phyloP scores from a whole-genome alignment of 2,888 invertebrate species.

The Megamerina dolium region DNA sequence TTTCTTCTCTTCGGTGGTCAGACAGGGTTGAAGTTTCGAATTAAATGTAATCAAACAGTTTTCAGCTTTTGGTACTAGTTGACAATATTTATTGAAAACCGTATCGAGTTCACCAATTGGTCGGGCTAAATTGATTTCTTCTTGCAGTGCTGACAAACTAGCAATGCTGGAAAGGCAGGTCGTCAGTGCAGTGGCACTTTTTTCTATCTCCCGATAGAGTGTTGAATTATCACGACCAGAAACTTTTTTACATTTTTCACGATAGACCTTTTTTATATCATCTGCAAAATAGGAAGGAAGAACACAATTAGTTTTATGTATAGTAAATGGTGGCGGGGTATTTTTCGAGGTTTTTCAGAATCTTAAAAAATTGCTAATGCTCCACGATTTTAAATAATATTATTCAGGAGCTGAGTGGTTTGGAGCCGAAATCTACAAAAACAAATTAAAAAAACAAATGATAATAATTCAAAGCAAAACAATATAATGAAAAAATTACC shows the following conservation, averaged over 20 bases:
- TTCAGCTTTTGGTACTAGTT: slow-evolving; percentile 47
- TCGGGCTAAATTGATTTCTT: slow-evolving; percentile 64
- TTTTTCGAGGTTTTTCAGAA: too few relatives aligned
- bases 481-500: too few relatives aligned
- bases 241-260: slow-evolving; percentile 62
- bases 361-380: too few relatives aligned
- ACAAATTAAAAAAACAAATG: too few relatives aligned
- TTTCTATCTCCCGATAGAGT: slow-evolving; percentile 53
- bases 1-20: slow-evolving; percentile 56
- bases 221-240: slow-evolving; percentile 55
- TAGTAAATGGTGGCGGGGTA: not conserved
- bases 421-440: too few relatives aligned
- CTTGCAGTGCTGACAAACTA: slow-evolving; percentile 55
- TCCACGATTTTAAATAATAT: too few relatives aligned
- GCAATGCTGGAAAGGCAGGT: slow-evolving; percentile 57
- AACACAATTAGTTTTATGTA: not conserved
- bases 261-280: slow-evolving; percentile 55
- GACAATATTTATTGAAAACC: slow-evolving; percentile 69
- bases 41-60: slow-evolving; percentile 58
- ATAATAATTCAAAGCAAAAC: too few relatives aligned
- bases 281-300: slow-evolving; percentile 33
- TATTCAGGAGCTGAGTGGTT: too few relatives aligned
- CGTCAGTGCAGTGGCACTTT: slow-evolving; percentile 42
- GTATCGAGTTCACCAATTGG: slow-evolving; percentile 61
- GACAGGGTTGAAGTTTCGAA: slow-evolving; percentile 57